These are phyloP conservation scores for Aulostomus chinensis DNA, from an alignment of 2,797 vertebrate genomes.

Conservation along the genomic window DNA sequence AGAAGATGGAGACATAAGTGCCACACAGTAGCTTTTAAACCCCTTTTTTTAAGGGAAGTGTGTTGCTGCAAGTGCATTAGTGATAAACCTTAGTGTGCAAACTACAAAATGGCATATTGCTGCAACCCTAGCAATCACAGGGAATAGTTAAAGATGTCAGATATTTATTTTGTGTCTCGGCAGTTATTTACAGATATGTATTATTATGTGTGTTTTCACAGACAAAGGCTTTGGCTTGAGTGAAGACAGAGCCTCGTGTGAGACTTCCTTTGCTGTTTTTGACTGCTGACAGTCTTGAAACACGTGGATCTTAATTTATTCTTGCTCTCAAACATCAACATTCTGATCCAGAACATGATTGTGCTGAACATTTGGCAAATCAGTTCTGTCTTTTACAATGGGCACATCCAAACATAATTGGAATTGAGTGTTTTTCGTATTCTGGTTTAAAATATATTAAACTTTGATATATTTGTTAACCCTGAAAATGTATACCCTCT, in stretches of 20 bases:
- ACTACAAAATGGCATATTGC: too few species aligned
- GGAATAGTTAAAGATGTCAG: background rate
- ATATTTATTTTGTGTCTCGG: conserved; percentile 36
- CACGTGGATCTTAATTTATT: background rate
- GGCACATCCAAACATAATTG: conserved; percentile 1
- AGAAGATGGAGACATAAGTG: too few species aligned
- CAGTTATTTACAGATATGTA: too few species aligned
- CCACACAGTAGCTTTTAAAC: too few species aligned
- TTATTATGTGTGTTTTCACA: background rate
- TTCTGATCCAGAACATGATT: conserved; percentile 7
- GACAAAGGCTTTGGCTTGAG: background rate
- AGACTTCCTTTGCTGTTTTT: too few species aligned
- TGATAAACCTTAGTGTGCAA: too few species aligned
- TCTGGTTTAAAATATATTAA: too few species aligned
- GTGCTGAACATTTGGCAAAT: conserved; percentile 1
- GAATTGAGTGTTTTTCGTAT: background rate
- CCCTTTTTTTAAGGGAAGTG: too few species aligned
- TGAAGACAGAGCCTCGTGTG: background rate
- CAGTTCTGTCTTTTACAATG: background rate
- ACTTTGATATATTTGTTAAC: too few species aligned
- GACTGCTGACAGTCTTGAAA: conserved; percentile 1
- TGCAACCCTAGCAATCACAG: background rate
- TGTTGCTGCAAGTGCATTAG: too few species aligned
- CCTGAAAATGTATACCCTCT: too few species aligned
- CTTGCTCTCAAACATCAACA: too few species aligned